A percentile compares a stretch with the other conserved stretches of the same genome.
Conservation (phyloP, 2,113 vertebrate species). For the Lepus europaeus region DNA sequence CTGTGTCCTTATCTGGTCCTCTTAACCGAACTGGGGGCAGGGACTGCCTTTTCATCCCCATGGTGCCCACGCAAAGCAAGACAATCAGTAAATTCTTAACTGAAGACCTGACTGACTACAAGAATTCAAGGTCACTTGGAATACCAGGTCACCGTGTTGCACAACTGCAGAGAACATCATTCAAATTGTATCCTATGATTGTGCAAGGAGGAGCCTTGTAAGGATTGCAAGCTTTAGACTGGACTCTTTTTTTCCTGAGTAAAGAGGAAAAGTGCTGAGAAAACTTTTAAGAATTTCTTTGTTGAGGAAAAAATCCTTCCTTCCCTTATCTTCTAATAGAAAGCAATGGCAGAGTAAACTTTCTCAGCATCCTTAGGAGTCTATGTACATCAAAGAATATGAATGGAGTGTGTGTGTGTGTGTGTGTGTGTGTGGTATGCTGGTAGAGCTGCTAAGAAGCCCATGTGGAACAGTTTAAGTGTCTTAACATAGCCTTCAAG, state of each 20-base stretch:
- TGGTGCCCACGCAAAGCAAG: slow-evolving; percentile 55
- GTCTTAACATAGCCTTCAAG: background rate
- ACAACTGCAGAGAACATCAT: slow-evolving; percentile 50
- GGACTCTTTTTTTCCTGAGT: background rate
- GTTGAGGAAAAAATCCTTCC: background rate
- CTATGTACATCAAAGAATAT: background rate
- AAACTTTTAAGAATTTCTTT: slow-evolving; percentile 46
- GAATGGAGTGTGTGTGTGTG: background rate
- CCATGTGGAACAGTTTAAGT: background rate
- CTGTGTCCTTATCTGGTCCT: slow-evolving; percentile 41
- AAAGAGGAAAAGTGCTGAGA: background rate
- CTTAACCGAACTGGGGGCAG: slow-evolving; percentile 18
- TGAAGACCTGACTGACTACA: slow-evolving; percentile 46
- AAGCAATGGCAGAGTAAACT: background rate
- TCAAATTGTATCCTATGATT: slow-evolving; percentile 50
- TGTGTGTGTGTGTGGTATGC: background rate
- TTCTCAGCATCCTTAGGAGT: slow-evolving; percentile 51
- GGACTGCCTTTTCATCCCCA: background rate
- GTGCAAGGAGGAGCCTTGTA: slow-evolving; percentile 3
- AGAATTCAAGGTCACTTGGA: slow-evolving; percentile 71
- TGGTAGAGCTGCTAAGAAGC: background rate
- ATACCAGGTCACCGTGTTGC: slow-evolving; percentile 55
- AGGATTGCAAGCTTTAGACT: slow-evolving; percentile 37
- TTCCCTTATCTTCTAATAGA: background rate
- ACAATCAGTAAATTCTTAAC: slow-evolving; percentile 73